These are phyloP conservation scores for Telmatochromis brachygnathus DNA, from an alignment of 2,113 vertebrate genomes.

Conservation along the genomic window DNA sequence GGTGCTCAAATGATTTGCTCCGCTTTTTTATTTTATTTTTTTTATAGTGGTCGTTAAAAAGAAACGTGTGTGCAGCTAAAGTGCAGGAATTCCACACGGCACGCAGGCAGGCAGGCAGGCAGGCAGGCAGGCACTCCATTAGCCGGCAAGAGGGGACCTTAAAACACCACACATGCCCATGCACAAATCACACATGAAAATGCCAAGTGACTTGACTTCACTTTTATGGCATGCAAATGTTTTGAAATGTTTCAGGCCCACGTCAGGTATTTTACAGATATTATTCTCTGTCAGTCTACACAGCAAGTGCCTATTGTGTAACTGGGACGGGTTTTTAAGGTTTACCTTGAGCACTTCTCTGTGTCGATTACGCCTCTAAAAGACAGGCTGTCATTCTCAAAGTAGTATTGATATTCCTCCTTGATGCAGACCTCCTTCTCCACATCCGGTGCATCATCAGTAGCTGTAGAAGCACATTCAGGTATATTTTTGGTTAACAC, in stretches of 20 bases:
- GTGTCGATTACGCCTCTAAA: slow-evolving; percentile 83
- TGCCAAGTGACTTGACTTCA: slow-evolving; percentile 42
- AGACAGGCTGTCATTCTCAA: slow-evolving; percentile 74
- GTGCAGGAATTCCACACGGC: slow-evolving; percentile 41
- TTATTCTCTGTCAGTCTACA: neutral
- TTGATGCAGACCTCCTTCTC: slow-evolving; percentile 91
- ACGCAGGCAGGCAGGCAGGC: slow-evolving; percentile 34
- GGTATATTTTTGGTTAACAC: neutral
- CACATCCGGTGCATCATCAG: slow-evolving; percentile 73
- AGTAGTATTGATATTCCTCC: slow-evolving; percentile 93
- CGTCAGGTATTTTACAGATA: slow-evolving; percentile 9
- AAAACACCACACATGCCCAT: slow-evolving; percentile 16
- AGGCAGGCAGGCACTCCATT: slow-evolving; percentile 58
- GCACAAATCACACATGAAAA: neutral
- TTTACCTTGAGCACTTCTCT: slow-evolving; percentile 89
- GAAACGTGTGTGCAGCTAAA: slow-evolving; percentile 56
- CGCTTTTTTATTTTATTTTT: neutral
- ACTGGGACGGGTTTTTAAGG: neutral
- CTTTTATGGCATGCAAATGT: slow-evolving; percentile 50
- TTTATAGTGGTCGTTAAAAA: slow-evolving; percentile 61
- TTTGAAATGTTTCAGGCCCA: slow-evolving; percentile 23
- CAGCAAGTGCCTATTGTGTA: neutral
- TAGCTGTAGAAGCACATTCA: slow-evolving; percentile 62
- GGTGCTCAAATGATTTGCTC: slow-evolving; percentile 47
- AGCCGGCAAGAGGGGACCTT: slow-evolving; percentile 56